Base-by-base conservation (phyloP, 2,797 vertebrate genomes). In the Rallus crepitans region DNA sequence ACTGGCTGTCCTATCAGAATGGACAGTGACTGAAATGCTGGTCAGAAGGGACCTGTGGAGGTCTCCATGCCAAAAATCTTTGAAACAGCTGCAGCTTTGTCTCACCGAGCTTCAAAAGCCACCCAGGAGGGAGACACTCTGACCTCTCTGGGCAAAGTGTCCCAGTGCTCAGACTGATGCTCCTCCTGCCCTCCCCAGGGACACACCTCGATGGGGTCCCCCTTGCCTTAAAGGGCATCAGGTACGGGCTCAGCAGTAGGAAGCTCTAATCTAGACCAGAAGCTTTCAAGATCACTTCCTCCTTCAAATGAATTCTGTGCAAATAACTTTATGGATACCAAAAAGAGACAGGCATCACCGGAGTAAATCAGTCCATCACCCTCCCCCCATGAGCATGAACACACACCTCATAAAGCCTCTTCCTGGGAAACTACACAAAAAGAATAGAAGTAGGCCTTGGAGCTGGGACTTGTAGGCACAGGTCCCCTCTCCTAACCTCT, bases 281-380 rank as follows among this genome's bases (percentile, higher is more conserved):
- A 52, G 18, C 11, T 90, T 81, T 84, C 66, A 59, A 82, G 83
- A 82, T 72, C 11, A 0, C 42, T 92, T 94, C 86, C 86, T 87
- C 61, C 70, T 95, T 59, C 50, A 30, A n/a, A 20, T 24, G 15
- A 84, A 70, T 72, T 90, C 93, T 45, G 56, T 57, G 66, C 64
- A 84, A 91, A 82, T 82, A 94, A 66, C 42, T 59, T 86, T 81
- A 89, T 72, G 89, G 86, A 92, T 45, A 92, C 75, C 87, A 84
- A 60, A 90, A 48, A 60, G 76, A 69, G 42, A 68, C 25, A 59
- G 48, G 76, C 2, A 1, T 3, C 82, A 68, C 84, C 11, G 1
- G 1, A 72, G 59, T 39, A 53, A 82, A 77, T 31, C 48, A 64
- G 33, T 37, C 64, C 47, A 4, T 8, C 28, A n/a, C 37, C n/a